Conservation (phyloP, 1,140 invertebrate species). For the Rhopalosiphum padi region DNA sequence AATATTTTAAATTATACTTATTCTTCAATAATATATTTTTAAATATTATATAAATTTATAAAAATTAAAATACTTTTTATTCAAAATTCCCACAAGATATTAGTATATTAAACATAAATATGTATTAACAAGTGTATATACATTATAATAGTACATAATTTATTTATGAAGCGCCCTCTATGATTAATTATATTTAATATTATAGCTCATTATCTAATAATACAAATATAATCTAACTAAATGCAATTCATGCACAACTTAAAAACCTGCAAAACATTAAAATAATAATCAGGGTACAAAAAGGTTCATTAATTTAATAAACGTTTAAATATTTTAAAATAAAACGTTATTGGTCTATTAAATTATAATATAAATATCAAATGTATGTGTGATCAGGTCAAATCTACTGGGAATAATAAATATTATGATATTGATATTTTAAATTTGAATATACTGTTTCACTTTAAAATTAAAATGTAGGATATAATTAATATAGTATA, state of each 20-base stretch:
- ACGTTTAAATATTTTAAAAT: background rate
- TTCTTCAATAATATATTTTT: background rate
- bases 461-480: background rate
- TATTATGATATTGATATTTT: background rate
- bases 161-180: slow-evolving; percentile 4
- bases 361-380: background rate
- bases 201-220: background rate
- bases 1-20: background rate
- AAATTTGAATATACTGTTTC: background rate
- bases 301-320: background rate
- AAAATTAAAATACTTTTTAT: background rate
- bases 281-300: background rate
- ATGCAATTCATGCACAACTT: slow-evolving; percentile 37
- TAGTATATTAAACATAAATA: background rate
- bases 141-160: background rate
- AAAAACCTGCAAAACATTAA: slow-evolving; percentile 9
- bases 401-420: background rate
- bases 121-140: background rate
- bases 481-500: background rate
- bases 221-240: slow-evolving; percentile 18
- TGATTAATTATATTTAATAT: background rate
- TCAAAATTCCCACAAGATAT: background rate
- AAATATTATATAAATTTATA: background rate
- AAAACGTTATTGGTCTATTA: background rate
- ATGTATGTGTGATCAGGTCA: background rate